A percentile compares a stretch with the other conserved stretches of the same genome.
phyloP scores from a whole-genome alignment of 2,113 vertebrate species.

The Aptenodytes patagonicus region DNA sequence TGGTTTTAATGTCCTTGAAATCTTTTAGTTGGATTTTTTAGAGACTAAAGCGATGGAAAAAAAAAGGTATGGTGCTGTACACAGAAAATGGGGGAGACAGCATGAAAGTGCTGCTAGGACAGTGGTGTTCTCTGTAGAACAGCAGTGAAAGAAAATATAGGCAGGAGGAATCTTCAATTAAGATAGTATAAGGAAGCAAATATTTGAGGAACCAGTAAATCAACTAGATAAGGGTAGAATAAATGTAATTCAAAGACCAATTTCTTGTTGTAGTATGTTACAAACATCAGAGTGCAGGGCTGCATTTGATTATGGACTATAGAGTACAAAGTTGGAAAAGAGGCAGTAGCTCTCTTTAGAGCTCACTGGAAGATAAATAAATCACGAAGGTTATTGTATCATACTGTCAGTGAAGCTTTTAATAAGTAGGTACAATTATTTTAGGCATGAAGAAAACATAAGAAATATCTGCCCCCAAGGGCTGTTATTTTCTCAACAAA shows the following conservation, averaged over 20 bases:
- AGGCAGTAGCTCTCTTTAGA: constrained; percentile 28
- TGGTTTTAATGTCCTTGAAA: not conserved
- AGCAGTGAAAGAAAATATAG: not conserved
- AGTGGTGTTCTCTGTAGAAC: not conserved
- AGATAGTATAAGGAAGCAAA: constrained; percentile 52
- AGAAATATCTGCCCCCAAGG: not conserved
- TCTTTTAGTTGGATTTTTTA: not conserved
- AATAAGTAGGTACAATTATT: constrained; percentile 32
- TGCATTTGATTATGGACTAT: constrained; percentile 47
- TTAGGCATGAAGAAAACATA: constrained; percentile 8
- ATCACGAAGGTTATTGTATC: constrained; percentile 38
- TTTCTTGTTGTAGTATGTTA: constrained; percentile 43
- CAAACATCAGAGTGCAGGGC: constrained; percentile 19
- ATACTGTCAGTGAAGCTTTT: constrained; percentile 20
- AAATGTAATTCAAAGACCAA: constrained; percentile 47
- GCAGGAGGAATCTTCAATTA: constrained; percentile 50
- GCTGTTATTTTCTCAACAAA: constrained; percentile 33
- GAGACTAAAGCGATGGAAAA: not conserved
- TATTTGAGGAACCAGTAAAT: constrained; percentile 61
- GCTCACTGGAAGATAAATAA: constrained; percentile 44
- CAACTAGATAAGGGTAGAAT: constrained; percentile 40
- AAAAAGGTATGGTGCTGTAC: not conserved
- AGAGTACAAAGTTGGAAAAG: constrained; percentile 7
- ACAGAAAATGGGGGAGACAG: not conserved
- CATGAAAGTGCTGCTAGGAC: not conserved